Evolutionary conservation across 23 tunicate genomes (phyloP).

Genomic region (Ascidia mentula): DNA sequence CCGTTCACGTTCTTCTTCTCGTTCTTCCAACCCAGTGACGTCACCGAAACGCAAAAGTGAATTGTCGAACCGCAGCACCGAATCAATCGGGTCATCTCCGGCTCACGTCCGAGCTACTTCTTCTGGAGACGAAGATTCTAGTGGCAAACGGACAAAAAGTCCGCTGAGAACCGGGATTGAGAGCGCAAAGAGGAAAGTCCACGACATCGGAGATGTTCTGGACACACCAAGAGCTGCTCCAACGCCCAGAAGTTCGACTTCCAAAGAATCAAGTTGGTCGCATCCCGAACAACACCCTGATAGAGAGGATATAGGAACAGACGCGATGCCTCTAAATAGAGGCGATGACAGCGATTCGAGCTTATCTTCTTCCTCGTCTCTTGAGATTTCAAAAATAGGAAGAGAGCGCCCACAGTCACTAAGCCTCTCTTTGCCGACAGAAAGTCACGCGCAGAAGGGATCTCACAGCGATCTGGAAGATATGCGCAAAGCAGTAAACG

Average conservation of each 20-base stretch:
- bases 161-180: conserved; percentile 53
- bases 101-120: neutral
- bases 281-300: neutral
- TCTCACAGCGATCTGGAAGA: neutral
- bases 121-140: neutral
- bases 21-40: conserved; percentile 27
- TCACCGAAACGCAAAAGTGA: conserved; percentile 10
- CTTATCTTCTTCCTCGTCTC: neutral
- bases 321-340: neutral
- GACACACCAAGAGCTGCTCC: conserved; percentile 47
- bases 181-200: conserved; percentile 49
- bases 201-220: conserved; percentile 60
- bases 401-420: neutral
- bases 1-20: conserved; percentile 22
- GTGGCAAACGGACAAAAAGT: conserved; percentile 24
- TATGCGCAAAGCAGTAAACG: neutral
- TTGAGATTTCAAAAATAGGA: neutral
- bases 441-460: neutral
- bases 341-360: neutral
- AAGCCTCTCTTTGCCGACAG: neutral
- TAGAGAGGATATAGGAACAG: neutral
- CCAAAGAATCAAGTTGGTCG: neutral
- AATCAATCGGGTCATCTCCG: neutral
- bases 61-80: conserved; percentile 15
- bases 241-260: conserved; percentile 8